Conservation (phyloP, 1,140 invertebrate genomes). For the Stegodyphus dumicola region DNA sequence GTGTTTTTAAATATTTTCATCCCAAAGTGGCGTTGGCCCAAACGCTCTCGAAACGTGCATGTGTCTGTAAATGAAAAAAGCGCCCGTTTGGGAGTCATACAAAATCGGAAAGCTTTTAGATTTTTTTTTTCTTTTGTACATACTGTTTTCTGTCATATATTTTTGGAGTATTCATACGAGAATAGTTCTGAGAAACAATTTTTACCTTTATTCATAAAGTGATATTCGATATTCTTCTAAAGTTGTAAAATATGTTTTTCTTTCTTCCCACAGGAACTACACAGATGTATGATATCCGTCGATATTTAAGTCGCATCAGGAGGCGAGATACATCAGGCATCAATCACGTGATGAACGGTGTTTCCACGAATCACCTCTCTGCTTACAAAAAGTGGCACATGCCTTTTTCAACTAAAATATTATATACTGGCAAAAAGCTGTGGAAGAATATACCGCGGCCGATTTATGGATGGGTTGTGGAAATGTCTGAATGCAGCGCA, state of each 20-base stretch:
- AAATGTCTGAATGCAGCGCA: constrained; percentile 53
- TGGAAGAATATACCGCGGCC: background rate
- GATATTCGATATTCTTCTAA: too few relatives aligned
- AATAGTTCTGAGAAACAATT: too few relatives aligned
- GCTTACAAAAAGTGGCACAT: constrained; percentile 12
- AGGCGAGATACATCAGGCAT: constrained; percentile 34
- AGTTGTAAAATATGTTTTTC: background rate
- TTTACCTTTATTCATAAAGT: too few relatives aligned
- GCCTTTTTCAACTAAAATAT: background rate
- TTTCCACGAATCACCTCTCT: background rate
- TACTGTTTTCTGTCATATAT: too few relatives aligned
- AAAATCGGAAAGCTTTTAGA: too few relatives aligned
- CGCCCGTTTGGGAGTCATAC: too few relatives aligned
- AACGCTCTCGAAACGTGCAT: too few relatives aligned
- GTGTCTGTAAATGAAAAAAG: too few relatives aligned
- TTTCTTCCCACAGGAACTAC: constrained; percentile 13
- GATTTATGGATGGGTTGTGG: constrained; percentile 47
- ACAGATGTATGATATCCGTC: constrained; percentile 52
- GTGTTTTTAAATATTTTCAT: too few relatives aligned
- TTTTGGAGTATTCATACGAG: too few relatives aligned
- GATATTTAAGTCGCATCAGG: constrained; percentile 34
- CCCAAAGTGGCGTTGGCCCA: too few relatives aligned
- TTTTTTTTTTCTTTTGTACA: too few relatives aligned
- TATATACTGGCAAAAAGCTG: constrained; percentile 1
- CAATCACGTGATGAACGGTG: constrained; percentile 18